Conservation (phyloP, 1,140 invertebrate genomes). For the Lepidurus arcticus region DNA sequence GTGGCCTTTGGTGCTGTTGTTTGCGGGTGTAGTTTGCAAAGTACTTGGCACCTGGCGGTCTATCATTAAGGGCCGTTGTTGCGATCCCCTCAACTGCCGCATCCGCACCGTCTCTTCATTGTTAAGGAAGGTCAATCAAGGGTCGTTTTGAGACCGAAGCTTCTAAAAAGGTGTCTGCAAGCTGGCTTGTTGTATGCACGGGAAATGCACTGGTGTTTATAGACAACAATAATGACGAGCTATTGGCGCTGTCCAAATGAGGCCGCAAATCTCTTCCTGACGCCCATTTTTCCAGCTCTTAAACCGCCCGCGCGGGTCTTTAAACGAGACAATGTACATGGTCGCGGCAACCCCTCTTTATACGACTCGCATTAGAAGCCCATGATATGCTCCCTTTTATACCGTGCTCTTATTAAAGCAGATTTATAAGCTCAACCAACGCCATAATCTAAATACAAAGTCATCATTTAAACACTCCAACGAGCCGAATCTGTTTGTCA, state of each 20-base stretch:
- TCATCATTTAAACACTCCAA: not conserved
- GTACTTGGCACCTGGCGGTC: conserved; percentile 20
- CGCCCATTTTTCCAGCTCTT: not conserved
- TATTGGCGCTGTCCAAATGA: conserved; percentile 21
- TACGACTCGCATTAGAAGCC: not conserved
- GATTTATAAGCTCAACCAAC: conserved; percentile 15
- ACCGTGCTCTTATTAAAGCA: conserved; percentile 1
- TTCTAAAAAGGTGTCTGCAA: not conserved
- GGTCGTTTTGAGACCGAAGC: conserved; percentile 17
- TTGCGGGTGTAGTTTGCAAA: conserved; percentile 2
- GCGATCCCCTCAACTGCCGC: conserved; percentile 1
- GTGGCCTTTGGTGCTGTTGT: conserved; percentile 7
- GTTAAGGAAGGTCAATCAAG: conserved; percentile 12
- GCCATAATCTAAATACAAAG: conserved; percentile 5
- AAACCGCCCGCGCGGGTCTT: conserved; percentile 5
- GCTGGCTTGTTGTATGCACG: not conserved
- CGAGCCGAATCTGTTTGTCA: no score
- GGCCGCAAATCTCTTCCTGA: conserved; percentile 20
- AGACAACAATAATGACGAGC: conserved; percentile 13
- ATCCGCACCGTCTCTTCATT: conserved; percentile 3
- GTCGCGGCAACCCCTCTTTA: not conserved
- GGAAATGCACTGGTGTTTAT: conserved; percentile 19
- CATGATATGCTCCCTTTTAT: not conserved
- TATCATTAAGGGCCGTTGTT: conserved; percentile 15
- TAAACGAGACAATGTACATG: conserved; percentile 1